Base-by-base conservation (phyloP, 2,888 invertebrate species). In the Pseudoips prasinana region DNA sequence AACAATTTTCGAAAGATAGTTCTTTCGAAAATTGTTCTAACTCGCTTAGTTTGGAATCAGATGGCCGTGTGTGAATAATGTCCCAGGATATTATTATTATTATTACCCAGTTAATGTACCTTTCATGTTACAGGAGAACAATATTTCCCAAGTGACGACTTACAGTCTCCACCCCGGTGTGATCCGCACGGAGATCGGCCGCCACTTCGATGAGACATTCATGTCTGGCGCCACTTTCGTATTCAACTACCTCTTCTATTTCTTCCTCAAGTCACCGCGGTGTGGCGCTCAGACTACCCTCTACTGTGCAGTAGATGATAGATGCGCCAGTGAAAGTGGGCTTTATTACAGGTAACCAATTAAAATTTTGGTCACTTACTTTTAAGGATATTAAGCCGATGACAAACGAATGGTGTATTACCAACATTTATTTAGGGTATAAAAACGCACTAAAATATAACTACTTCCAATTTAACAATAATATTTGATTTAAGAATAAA, bases 281-380 rank as follows among this genome's bases (percentile, higher is more conserved):
- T 91, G 92, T 64, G 95, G 95, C 7, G 94, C 95, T 0, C 94
- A 95, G 76, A 94, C 94, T 0, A 90, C 91, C 0, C 85, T 95
- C 35, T 91, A 94, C 65, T 94, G 94, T 61, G 90, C 93, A 0
- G 79, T 93, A 0, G 92, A 92, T 39, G 92, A 93, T 35, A 79
- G 90, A 8, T 90, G 90, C 39, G 90, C 74, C 0, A 66, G 84
- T 0, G 87, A 92, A 66, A 90, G 86, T 29, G 92, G 92, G 19
- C 67, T 90, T 11, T 90, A 90, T 67, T 91, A 91, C 56, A 69
- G 74, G 90, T 90, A 50, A 52, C 46, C 45, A n/a, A 18, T 20
- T 22, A 18, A 10, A 6, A 17, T 17, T 8, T 17, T 17, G 7
- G 6, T 5, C 7, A 7, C 2, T 25, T 14, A 7, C 10, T 10